These are phyloP conservation scores for Schizopygopsis malacanthus DNA, from an alignment of 2,797 vertebrate species.

Conservation along the genomic window DNA sequence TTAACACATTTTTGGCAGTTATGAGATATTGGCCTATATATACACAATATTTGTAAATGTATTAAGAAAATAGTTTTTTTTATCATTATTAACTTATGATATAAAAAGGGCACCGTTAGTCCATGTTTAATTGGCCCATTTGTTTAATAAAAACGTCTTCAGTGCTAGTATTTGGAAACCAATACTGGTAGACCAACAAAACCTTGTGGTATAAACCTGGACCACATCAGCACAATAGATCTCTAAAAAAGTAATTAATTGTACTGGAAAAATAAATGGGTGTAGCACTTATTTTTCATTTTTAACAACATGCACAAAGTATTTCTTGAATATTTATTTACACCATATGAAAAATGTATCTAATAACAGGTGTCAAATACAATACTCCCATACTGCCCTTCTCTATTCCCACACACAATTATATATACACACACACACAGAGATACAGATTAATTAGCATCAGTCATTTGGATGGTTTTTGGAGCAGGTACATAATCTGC, in stretches of 20 bases:
- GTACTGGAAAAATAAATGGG: background rate
- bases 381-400: background rate
- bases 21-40: background rate
- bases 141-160: background rate
- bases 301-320: background rate
- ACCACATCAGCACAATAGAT: slow-evolving; percentile 13
- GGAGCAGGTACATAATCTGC: slow-evolving; percentile 71
- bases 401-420: slow-evolving; percentile 6
- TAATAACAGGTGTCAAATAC: background rate
- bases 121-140: background rate
- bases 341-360: background rate
- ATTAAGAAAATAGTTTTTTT: background rate
- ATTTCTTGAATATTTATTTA: background rate
- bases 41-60: background rate
- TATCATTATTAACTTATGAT: background rate
- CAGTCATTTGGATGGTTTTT: slow-evolving; percentile 63
- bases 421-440: background rate
- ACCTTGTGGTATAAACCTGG: slow-evolving; percentile 12
- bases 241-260: slow-evolving; percentile 1
- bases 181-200: slow-evolving; percentile 17
- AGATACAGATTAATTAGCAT: slow-evolving; percentile 50
- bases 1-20: background rate
- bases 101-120: too few species aligned
- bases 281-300: background rate
- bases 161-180: background rate